These are phyloP conservation scores for Cryptoblepharus egeriae DNA, from an alignment of 2,797 vertebrate species.

Conservation along the genomic window DNA sequence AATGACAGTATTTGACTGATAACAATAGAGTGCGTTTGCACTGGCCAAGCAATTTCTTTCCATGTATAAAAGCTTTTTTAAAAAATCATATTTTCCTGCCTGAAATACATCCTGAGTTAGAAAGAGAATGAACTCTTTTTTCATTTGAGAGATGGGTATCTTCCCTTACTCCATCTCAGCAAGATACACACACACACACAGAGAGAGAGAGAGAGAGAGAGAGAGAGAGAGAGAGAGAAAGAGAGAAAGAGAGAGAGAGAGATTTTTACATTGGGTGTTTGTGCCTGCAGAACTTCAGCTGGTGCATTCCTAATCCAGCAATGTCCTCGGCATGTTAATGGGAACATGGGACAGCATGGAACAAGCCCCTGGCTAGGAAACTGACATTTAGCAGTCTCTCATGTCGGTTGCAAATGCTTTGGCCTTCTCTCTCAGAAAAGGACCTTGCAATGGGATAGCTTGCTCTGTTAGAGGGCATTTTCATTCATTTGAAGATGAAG, in stretches of 20 bases:
- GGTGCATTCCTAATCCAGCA: slow-evolving; percentile 6
- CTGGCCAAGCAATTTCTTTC: too few relatives aligned
- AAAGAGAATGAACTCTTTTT: too few relatives aligned
- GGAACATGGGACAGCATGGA: neutral
- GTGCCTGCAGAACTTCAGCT: neutral
- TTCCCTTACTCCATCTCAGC: neutral
- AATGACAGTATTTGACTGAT: too few relatives aligned
- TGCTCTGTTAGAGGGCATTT: slow-evolving; percentile 14
- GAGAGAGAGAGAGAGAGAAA: too few relatives aligned
- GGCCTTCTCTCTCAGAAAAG: neutral
- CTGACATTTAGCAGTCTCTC: slow-evolving; percentile 12
- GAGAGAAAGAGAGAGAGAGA: neutral
- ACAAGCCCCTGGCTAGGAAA: slow-evolving; percentile 34
- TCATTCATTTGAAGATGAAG: neutral
- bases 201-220: too few relatives aligned
- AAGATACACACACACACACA: too few relatives aligned
- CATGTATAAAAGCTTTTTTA: too few relatives aligned
- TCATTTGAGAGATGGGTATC: neutral
- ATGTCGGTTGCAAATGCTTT: neutral
- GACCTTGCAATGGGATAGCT: neutral
- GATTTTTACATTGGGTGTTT: slow-evolving; percentile 1
- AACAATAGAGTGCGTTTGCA: too few relatives aligned
- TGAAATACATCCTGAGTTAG: too few relatives aligned
- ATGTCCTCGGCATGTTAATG: slow-evolving; percentile 28
- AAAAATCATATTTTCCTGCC: too few relatives aligned